Conservation (phyloP, 1,140 invertebrate species). For the Neotoxoptera formosana region DNA sequence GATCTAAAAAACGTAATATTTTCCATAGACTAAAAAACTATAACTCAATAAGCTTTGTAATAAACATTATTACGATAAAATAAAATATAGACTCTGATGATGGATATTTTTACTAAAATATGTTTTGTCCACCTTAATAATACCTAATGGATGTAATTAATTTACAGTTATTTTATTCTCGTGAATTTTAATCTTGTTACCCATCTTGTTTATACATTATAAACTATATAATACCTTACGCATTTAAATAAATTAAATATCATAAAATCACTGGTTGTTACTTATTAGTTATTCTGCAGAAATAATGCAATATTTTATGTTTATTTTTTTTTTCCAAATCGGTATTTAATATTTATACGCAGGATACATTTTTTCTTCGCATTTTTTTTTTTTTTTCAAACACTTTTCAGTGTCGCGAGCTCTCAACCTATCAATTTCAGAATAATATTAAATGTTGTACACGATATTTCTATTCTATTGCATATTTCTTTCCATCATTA, state of each 20-base stretch:
- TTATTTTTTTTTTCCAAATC: neutral
- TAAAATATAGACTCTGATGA: no score
- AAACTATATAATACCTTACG: neutral
- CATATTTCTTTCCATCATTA: neutral
- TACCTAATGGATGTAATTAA: neutral
- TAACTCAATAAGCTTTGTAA: no score
- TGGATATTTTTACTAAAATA: neutral
- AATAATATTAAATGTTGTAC: neutral
- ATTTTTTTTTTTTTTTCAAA: neutral
- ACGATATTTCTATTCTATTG: neutral
- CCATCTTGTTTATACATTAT: neutral
- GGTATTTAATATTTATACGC: neutral
- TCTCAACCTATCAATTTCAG: neutral
- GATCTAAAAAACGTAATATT: neutral
- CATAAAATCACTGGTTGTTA: neutral
- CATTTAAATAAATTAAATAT: conserved; percentile 11
- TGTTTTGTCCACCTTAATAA: neutral
- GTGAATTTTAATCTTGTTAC: neutral
- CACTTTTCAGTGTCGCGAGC: neutral
- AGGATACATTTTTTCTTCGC: no score
- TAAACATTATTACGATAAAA: no score
- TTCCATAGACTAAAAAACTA: no score
- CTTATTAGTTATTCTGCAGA: neutral
- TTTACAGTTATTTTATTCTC: neutral
- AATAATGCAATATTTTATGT: neutral